These are phyloP conservation scores for Galagoides demidoff DNA, from an alignment of 2,797 vertebrate genomes.

Conservation along the genomic window DNA sequence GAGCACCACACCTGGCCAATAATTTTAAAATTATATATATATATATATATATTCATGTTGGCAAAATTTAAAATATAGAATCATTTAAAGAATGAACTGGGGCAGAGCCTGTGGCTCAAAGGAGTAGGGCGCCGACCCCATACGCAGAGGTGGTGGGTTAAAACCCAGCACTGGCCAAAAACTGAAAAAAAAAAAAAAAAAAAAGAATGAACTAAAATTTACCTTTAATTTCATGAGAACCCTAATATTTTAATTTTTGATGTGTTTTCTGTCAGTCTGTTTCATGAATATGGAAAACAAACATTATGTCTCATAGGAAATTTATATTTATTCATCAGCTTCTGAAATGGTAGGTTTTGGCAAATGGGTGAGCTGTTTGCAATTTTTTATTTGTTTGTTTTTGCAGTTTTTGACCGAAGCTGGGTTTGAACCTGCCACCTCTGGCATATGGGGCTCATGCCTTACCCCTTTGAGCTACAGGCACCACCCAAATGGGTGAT, in stretches of 20 bases:
- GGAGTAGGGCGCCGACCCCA: too few relatives aligned
- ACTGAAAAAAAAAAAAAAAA: too few relatives aligned
- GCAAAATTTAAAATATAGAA: not conserved
- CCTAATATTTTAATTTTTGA: not conserved
- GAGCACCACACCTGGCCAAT: too few relatives aligned
- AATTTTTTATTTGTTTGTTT: too few relatives aligned
- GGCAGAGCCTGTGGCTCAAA: too few relatives aligned
- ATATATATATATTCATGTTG: not conserved
- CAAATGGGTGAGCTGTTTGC: not conserved
- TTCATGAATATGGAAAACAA: not conserved
- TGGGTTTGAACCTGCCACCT: too few relatives aligned
- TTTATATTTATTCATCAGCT: not conserved
- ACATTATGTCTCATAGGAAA: not conserved
- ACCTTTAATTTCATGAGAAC: not conserved
- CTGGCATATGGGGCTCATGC: too few relatives aligned
- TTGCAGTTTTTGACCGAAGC: too few relatives aligned
- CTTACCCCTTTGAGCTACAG: too few relatives aligned
- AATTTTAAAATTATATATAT: not conserved
- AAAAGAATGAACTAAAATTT: not conserved
- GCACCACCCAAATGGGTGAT: too few relatives aligned
- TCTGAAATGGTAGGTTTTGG: not conserved
- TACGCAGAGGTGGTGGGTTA: too few relatives aligned
- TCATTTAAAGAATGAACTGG: not conserved
- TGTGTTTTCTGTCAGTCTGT: not conserved
- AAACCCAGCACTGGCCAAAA: too few relatives aligned